phyloP scores from a whole-genome alignment of 2,797 vertebrate species.

The Rhinichthys osculus region DNA sequence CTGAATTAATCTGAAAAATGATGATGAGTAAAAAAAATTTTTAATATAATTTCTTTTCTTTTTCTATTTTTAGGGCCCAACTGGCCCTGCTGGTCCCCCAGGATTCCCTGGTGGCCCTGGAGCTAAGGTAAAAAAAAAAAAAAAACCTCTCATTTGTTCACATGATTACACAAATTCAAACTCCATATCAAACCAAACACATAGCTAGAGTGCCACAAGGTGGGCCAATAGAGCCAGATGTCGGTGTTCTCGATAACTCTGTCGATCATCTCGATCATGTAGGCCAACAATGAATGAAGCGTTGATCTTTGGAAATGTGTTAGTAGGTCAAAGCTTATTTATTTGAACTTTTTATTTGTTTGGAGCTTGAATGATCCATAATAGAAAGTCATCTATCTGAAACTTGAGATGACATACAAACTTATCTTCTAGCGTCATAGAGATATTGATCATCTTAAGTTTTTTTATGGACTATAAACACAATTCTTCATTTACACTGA shows the following conservation, averaged over 20 bases:
- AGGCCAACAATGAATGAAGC: background rate
- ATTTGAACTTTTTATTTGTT: background rate
- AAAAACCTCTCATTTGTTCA: background rate
- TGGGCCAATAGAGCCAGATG: background rate
- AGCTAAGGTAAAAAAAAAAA: constrained; percentile 84
- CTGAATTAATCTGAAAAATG: background rate
- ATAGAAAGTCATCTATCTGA: background rate
- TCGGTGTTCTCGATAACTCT: background rate
- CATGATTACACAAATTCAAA: background rate
- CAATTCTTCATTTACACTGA: background rate
- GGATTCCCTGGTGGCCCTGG: constrained; percentile 97
- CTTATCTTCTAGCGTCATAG: background rate
- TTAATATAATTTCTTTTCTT: constrained; percentile 25
- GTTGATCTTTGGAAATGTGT: constrained; percentile 8
- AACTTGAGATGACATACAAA: background rate
- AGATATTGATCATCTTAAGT: background rate
- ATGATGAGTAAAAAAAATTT: background rate
- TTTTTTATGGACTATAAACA: background rate
- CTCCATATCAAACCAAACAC: background rate
- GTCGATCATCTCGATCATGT: background rate
- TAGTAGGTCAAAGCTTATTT: background rate
- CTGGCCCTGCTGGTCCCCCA: constrained; percentile 92
- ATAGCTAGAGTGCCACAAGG: background rate
- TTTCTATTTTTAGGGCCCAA: constrained; percentile 84
- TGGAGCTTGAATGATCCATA: background rate